phyloP scores from a whole-genome alignment of 2,797 vertebrate species.

The Pempheris klunzingeri region DNA sequence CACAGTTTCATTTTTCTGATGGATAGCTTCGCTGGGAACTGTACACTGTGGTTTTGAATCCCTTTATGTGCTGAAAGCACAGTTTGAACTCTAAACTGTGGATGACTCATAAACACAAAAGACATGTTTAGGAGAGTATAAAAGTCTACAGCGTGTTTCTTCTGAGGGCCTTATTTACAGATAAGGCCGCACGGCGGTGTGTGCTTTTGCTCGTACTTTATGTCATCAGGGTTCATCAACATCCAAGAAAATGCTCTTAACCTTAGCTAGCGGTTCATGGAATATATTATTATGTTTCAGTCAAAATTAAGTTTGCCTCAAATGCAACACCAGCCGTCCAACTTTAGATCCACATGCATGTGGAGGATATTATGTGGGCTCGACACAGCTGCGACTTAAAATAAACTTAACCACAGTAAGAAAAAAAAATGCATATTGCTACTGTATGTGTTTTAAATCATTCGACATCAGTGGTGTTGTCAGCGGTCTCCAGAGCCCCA shows the following conservation, averaged over 20 bases:
- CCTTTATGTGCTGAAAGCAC: constrained; percentile 47
- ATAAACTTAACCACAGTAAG: constrained; percentile 62
- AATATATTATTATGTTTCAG: constrained; percentile 78
- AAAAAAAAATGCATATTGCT: constrained; percentile 53
- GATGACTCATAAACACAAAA: constrained; percentile 60
- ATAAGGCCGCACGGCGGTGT: constrained; percentile 29
- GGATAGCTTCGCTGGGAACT: constrained; percentile 57
- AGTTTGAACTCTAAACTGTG: constrained; percentile 51
- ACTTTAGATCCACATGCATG: constrained; percentile 68
- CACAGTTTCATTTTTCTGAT: constrained; percentile 56
- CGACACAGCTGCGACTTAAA: constrained; percentile 64
- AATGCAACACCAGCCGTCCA: constrained; percentile 70
- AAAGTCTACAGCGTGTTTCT: constrained; percentile 42
- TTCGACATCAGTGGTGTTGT: constrained; percentile 35
- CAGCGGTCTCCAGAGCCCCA: constrained; percentile 25
- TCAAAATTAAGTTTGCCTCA: constrained; percentile 74
- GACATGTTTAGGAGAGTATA: constrained; percentile 44
- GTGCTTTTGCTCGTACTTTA: constrained; percentile 51
- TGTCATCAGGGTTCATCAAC: constrained; percentile 45
- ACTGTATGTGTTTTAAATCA: constrained; percentile 74
- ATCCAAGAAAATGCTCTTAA: constrained; percentile 71
- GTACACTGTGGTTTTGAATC: constrained; percentile 64
- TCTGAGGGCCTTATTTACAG: constrained; percentile 56
- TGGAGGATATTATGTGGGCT: constrained; percentile 76
- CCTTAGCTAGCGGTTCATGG: constrained; percentile 63